Base-by-base conservation (phyloP, 2,888 invertebrate genomes). In the Phaedon cochleariae region DNA sequence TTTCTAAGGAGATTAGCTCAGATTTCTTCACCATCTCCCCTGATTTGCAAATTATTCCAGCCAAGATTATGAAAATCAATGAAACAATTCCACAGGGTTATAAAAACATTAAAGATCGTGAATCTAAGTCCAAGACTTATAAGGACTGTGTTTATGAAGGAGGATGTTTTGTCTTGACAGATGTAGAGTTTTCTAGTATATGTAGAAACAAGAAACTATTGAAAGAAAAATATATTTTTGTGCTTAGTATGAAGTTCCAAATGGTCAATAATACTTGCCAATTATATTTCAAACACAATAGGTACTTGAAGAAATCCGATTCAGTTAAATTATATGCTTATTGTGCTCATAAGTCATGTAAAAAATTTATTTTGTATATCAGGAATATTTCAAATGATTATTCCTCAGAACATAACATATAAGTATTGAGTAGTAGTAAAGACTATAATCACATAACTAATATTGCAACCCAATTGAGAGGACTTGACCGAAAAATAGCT, bases 291-390 rank as follows among this genome's bases (percentile, higher is more conserved):
- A 53, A 34, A 18, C 34, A 53, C 34, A 18, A 53, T 34, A 7
- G 53, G 9, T 53, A 53, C 21, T 9, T 53, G 20, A 53, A 53
- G 12, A 53, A 34, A 34, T 53, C 20, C 15, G 53, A 53, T 53
- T 53, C 53, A 2, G 12, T 53, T 4, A 53, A 53, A 52, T n/a
- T 52, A 17, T 52, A 52, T 52, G 52, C 52, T 2, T 52, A 53
- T 53, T 53, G 53, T 53, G 53, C 18, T 20, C 53, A 53, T 20
- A 34, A 20, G 31, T 34, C n/a, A 7, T 53, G 34, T 31, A 53
- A 53, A 34, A 37, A 53, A 34, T 53, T 53, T 21, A 53, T 53
- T 34, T 12, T 53, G 7, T 31, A 12, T 4, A 34, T 37, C n/a
- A 2, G 34, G 18, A 7, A 34, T 1, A n/a, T 53, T 10, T 53